Evolutionary conservation across 2,797 vertebrate species (phyloP), one percentile per base, ranked within the genome.

Genomic region (Morelia viridis): DNA sequence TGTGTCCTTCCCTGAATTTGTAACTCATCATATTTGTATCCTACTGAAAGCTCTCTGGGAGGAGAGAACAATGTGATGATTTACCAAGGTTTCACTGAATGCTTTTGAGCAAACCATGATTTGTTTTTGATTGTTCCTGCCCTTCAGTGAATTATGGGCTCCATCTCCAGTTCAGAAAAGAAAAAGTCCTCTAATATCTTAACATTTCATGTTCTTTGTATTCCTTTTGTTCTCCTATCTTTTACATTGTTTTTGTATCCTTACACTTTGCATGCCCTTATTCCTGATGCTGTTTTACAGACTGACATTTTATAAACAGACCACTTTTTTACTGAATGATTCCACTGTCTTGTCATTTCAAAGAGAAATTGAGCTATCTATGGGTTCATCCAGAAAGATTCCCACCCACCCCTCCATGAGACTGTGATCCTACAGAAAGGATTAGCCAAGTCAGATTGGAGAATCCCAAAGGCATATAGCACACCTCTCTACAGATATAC

Each of bases 121-220:
- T 68, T 85, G 60, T 89, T 92, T 61, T 57, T 92, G 91, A 92
- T 58, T 94, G 84, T 91, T 6, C 3, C 8, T 85, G 56, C 86
- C 80, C 41, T 93, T 92, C n/a, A 60, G 11, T 65, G 57, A 41
- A 61, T 26, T 19, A 24, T 0, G 5, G 0, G 86, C 35, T 12
- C 26, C 41, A 46, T 53, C 65, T 94, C 91, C 92, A 60, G 0
- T 0, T 46, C 71, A 22, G 22, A 80, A 41, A 80, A 41, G 31
- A 35, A 91, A 4, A 86, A 1, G 1, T 87, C 83, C 58, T 92
- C 46, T 65, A 26, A 46, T 68, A 22, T 91, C 89, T 56, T 60
- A 89, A 5, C 28, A 0, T n/a, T 8, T 3, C 91, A 53, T 87
- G 12, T 57, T 6, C 26, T 87, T 4, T 71, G 24, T 17, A 46